Evolutionary conservation across 2,888 invertebrate genomes (phyloP).

Genomic region (Xanthia togata): DNA sequence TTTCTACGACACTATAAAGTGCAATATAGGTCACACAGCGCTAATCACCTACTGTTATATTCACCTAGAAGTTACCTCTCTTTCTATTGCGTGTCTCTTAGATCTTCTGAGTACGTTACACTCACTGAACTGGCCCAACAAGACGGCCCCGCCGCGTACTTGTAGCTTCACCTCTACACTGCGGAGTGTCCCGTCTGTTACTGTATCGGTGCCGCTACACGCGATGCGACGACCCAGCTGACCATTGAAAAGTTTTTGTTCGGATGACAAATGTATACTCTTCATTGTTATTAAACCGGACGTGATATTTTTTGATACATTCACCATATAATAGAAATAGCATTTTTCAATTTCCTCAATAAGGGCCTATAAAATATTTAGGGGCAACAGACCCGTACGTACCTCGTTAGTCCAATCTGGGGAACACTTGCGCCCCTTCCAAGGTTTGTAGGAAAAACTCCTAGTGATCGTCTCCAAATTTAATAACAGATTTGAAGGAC

Average conservation of each 20-base stretch:
- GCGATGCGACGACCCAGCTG: no score
- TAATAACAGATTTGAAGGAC: slow-evolving; percentile 85
- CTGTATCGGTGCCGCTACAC: no score
- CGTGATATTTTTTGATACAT: not conserved
- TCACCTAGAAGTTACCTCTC: no score
- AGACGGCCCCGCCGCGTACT: no score
- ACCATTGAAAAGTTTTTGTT: not conserved
- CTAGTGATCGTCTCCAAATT: slow-evolving; percentile 83
- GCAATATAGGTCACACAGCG: no score
- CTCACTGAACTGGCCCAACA: no score
- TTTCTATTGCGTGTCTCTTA: no score
- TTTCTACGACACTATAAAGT: no score
- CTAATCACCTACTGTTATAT: no score
- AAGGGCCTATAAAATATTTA: slow-evolving; percentile 30
- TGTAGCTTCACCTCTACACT: no score
- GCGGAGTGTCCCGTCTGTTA: no score
- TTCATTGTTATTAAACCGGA: not conserved
- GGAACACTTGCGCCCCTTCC: slow-evolving; percentile 63
- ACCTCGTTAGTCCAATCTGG: slow-evolving; percentile 66
- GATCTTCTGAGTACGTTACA: no score
- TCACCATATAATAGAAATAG: slow-evolving; percentile 14
- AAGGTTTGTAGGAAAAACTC: slow-evolving; percentile 67
- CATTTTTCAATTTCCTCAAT: slow-evolving; percentile 31
- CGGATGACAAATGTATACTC: not conserved
- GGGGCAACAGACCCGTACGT: slow-evolving; percentile 25